These are phyloP conservation scores for Lobophora halterata DNA, from an alignment of 2,888 invertebrate species.

Conservation along the genomic window DNA sequence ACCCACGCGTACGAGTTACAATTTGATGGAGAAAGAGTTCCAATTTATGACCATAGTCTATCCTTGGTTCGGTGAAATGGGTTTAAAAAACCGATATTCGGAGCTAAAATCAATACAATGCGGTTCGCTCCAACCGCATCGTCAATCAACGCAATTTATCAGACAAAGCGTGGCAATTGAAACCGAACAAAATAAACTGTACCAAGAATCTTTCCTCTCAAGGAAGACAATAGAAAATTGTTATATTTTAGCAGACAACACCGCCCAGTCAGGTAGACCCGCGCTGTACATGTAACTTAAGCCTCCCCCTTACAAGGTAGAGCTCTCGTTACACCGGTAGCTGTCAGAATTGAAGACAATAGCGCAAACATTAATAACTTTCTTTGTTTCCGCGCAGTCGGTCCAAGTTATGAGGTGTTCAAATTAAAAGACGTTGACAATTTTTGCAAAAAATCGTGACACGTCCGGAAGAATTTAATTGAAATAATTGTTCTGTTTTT, in stretches of 20 bases:
- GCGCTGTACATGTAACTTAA: conserved; percentile 30
- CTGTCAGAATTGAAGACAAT: conserved; percentile 67
- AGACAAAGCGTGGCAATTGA: conserved; percentile 52
- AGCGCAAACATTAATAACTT: conserved; percentile 74
- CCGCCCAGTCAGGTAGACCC: conserved; percentile 46
- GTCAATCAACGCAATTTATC: conserved; percentile 52
- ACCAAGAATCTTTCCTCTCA: conserved; percentile 56
- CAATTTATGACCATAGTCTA: too few species aligned
- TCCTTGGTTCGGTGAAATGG: too few species aligned
- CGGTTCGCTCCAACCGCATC: conserved; percentile 12
- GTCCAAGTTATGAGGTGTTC: conserved; percentile 46
- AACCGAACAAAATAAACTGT: conserved; percentile 52
- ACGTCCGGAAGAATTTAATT: conserved; percentile 8
- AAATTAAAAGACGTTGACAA: conserved; percentile 15
- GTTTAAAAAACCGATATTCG: conserved; percentile 1
- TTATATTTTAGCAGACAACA: conserved; percentile 61
- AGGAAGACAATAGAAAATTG: conserved; percentile 60
- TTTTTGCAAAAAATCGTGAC: neutral
- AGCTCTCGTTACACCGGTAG: conserved; percentile 46
- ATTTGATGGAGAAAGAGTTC: too few species aligned
- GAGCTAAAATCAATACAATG: conserved; percentile 7
- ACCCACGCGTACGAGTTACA: too few species aligned
- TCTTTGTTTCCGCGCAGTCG: conserved; percentile 63
- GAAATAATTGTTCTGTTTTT: conserved; percentile 1
- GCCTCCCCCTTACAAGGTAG: conserved; percentile 30